Conservation (phyloP, 2,113 vertebrate genomes). For the Istiophorus platypterus region DNA sequence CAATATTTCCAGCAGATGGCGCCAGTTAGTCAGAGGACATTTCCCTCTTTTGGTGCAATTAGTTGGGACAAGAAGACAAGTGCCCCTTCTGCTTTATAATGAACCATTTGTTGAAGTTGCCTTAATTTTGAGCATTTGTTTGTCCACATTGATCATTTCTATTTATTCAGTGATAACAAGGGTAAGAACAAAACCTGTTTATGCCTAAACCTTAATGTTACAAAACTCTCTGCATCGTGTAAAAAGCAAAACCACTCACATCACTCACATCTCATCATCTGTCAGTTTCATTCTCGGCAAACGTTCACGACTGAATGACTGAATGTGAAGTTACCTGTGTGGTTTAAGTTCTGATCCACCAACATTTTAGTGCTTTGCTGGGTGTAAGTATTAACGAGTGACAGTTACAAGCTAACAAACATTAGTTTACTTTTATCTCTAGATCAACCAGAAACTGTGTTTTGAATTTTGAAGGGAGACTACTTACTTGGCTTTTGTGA, state of each 20-base stretch:
- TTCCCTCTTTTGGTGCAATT: not conserved
- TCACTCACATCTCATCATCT: not conserved
- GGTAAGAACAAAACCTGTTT: not conserved
- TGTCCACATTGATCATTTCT: not conserved
- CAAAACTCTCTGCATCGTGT: not conserved
- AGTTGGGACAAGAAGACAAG: constrained; percentile 7
- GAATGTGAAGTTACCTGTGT: not conserved
- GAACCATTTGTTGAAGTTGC: not conserved
- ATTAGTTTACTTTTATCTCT: not conserved
- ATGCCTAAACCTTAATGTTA: not conserved
- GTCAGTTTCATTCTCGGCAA: not conserved
- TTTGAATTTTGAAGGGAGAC: constrained; percentile 7
- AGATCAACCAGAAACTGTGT: not conserved
- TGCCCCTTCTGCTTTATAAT: constrained; percentile 8
- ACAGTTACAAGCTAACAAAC: not conserved
- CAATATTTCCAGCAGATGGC: constrained; percentile 47
- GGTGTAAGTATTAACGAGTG: not conserved
- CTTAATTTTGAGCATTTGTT: not conserved
- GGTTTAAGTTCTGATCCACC: not conserved
- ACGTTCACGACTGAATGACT: not conserved
- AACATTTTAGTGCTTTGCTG: not conserved
- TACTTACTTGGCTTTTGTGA: not conserved
- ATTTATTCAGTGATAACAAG: not conserved
- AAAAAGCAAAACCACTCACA: not conserved
- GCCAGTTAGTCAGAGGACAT: constrained; percentile 16